Conservation (phyloP, 2,888 invertebrate species). For the Venusia cambrica region DNA sequence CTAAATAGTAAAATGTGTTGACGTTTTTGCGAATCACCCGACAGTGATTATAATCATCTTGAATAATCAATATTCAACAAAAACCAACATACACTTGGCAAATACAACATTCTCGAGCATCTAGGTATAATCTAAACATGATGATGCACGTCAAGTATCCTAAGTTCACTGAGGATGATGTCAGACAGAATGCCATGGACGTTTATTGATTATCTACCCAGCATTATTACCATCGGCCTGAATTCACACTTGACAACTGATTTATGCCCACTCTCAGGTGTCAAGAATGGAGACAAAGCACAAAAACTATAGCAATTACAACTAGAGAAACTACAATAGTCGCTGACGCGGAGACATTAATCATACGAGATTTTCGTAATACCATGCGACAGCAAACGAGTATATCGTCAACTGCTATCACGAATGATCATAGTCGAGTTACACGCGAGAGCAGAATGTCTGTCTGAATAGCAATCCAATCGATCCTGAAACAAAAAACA, state of each 20-base stretch:
- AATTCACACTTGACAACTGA: constrained; percentile 71
- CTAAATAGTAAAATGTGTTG: constrained; percentile 56
- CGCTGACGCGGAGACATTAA: constrained; percentile 58
- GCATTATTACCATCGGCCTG: constrained; percentile 58
- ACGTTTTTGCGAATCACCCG: constrained; percentile 52
- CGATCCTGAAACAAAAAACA: constrained; percentile 42
- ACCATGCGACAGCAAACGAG: constrained; percentile 50
- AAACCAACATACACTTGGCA: constrained; percentile 36
- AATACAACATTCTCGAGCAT: constrained; percentile 38
- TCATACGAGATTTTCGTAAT: constrained; percentile 55
- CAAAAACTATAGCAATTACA: constrained; percentile 64
- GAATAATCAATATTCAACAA: constrained; percentile 45
- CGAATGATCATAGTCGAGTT: constrained; percentile 41
- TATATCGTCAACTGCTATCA: constrained; percentile 44
- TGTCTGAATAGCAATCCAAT: constrained; percentile 41
- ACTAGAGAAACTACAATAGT: constrained; percentile 55
- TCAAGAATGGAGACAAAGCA: constrained; percentile 58
- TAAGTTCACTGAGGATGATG: constrained; percentile 49
- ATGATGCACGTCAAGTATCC: constrained; percentile 51
- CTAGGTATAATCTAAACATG: constrained; percentile 44
- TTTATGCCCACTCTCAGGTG: constrained; percentile 70
- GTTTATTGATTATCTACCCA: constrained; percentile 60
- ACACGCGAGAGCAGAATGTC: constrained; percentile 38
- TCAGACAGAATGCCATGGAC: constrained; percentile 54
- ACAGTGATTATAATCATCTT: constrained; percentile 48